Conservation (phyloP, 2,113 vertebrate genomes). For the Lamprologus speciosus region DNA sequence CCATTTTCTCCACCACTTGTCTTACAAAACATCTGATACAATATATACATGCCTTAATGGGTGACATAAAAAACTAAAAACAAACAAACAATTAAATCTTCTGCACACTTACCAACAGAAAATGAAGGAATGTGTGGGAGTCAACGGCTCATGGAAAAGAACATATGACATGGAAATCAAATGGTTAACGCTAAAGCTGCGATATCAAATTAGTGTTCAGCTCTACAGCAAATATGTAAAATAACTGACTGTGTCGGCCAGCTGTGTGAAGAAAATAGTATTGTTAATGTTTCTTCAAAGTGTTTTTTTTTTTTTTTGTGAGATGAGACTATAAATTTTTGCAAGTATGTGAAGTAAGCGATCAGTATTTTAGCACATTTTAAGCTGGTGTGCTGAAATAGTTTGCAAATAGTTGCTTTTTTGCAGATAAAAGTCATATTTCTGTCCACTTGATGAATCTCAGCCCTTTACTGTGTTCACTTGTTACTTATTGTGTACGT, state of each 20-base stretch:
- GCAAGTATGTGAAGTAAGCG: background rate
- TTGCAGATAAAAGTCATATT: background rate
- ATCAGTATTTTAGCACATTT: background rate
- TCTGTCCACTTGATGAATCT: background rate
- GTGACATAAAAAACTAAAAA: background rate
- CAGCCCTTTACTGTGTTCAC: background rate
- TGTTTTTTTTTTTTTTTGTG: fast-evolving
- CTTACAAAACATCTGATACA: background rate
- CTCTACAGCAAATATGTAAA: background rate
- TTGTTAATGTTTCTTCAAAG: background rate
- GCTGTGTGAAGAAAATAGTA: background rate
- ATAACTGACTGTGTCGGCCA: fast-evolving
- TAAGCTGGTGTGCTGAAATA: background rate
- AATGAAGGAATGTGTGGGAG: background rate
- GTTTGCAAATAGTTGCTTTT: background rate
- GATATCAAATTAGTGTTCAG: background rate
- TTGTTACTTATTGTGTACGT: background rate
- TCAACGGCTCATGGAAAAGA: background rate
- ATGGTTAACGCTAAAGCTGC: background rate
- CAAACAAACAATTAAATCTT: background rate
- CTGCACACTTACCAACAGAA: background rate
- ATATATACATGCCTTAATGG: background rate
- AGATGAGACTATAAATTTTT: background rate
- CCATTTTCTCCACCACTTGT: background rate
- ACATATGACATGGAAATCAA: background rate